These are phyloP conservation scores for Dicaeum eximium DNA, from an alignment of 2,113 vertebrate genomes.

Conservation along the genomic window DNA sequence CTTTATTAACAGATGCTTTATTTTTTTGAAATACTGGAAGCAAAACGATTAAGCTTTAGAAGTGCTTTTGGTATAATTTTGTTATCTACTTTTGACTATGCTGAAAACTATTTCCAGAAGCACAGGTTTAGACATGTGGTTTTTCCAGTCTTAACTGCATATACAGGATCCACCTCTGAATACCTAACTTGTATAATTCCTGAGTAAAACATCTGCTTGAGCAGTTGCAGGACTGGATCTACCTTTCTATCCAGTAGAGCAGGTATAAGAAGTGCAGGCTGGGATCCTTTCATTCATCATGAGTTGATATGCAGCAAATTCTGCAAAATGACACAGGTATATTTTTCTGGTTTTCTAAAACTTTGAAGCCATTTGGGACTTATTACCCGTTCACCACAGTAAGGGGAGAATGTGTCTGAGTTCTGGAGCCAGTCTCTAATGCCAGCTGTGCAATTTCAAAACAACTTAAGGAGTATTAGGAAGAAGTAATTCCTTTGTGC, in stretches of 20 bases:
- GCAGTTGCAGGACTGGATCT: background rate
- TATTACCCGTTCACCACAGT: background rate
- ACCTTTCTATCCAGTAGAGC: background rate
- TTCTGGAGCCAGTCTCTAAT: background rate
- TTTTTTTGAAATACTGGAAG: background rate
- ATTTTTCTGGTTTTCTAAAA: constrained; percentile 24
- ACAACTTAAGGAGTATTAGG: background rate
- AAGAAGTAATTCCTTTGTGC: background rate
- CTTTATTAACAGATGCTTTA: background rate
- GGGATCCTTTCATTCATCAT: background rate
- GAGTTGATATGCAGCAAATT: background rate
- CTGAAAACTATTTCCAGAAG: constrained; percentile 12
- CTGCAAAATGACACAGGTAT: background rate
- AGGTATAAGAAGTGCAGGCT: background rate
- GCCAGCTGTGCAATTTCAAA: background rate
- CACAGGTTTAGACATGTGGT: background rate
- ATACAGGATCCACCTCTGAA: background rate
- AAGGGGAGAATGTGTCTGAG: background rate
- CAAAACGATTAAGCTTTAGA: background rate
- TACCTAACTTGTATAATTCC: background rate
- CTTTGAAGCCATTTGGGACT: constrained; percentile 28
- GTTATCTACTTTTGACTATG: background rate
- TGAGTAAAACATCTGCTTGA: background rate
- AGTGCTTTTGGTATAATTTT: background rate
- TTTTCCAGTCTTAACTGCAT: background rate